These are phyloP conservation scores for Gasterosteus aculeatus DNA, from an alignment of 2,113 vertebrate genomes.

Conservation along the genomic window DNA sequence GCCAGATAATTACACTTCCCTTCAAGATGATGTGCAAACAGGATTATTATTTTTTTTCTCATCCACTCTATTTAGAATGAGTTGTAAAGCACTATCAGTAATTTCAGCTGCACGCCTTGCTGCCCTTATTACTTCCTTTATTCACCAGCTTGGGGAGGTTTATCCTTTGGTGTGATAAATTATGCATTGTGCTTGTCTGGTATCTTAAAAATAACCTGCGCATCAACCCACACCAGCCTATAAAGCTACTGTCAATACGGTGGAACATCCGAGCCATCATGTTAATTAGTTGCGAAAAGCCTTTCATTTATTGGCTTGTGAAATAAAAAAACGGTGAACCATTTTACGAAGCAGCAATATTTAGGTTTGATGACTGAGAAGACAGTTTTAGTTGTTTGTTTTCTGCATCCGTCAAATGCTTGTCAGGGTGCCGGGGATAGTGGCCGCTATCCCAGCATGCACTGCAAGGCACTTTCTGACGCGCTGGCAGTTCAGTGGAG, in stretches of 20 bases:
- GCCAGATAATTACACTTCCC: slow-evolving; percentile 79
- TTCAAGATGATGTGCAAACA: slow-evolving; percentile 72
- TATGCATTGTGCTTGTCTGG: slow-evolving; percentile 64
- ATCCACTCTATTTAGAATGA: slow-evolving; percentile 57
- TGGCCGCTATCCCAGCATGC: slow-evolving; percentile 36
- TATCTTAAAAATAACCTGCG: slow-evolving; percentile 72
- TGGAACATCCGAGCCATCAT: slow-evolving; percentile 43
- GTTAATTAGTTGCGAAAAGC: slow-evolving; percentile 68
- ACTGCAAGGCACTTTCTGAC: slow-evolving; percentile 37
- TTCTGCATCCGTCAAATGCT: slow-evolving; percentile 54
- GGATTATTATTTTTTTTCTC: slow-evolving; percentile 29
- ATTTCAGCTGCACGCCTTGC: slow-evolving; percentile 57
- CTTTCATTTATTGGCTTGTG: slow-evolving; percentile 62
- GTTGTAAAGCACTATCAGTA: slow-evolving; percentile 69
- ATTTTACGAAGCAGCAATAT: slow-evolving; percentile 46
- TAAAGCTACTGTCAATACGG: slow-evolving; percentile 62
- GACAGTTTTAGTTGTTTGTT: slow-evolving; percentile 43
- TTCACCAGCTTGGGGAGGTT: slow-evolving; percentile 48
- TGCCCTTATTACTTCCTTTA: slow-evolving; percentile 69
- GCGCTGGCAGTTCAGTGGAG: slow-evolving; percentile 35
- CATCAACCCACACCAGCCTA: slow-evolving; percentile 62
- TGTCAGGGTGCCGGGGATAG: slow-evolving; percentile 29
- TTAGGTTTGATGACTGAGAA: slow-evolving; percentile 56
- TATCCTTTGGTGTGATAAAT: slow-evolving; percentile 68
- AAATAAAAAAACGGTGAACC: slow-evolving; percentile 29